Percentiles rank a stretch among this genome's conserved stretches.
phyloP scores from a whole-genome alignment of 2,797 vertebrate genomes.

The Chaetodon trifasciatus region DNA sequence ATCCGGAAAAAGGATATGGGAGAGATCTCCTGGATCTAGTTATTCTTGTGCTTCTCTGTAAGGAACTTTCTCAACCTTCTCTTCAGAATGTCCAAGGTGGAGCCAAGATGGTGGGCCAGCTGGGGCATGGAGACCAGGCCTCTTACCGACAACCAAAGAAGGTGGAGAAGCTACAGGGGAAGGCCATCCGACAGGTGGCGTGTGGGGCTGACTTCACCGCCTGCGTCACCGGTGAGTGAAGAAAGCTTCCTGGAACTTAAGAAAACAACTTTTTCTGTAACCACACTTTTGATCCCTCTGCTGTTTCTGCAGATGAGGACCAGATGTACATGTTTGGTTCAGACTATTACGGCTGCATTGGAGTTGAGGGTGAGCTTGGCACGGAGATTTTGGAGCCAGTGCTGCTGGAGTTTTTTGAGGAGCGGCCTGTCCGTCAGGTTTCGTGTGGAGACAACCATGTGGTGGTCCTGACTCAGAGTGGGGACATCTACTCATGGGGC shows the following conservation, averaged over 20 bases:
- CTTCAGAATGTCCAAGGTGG: conserved; percentile 96
- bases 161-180: conserved; percentile 95
- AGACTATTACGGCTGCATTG: conserved; percentile 98
- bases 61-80: conserved; percentile 12
- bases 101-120: conserved; percentile 95
- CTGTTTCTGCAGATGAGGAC: conserved; percentile 90
- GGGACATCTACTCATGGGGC: conserved; percentile 96
- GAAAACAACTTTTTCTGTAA: accelerated
- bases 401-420: conserved; percentile 93
- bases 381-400: conserved; percentile 92
- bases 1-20: background rate
- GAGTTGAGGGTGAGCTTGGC: conserved; percentile 88
- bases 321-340: conserved; percentile 98
- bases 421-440: conserved; percentile 92
- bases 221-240: conserved; percentile 92
- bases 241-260: background rate
- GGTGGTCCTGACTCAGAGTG: conserved; percentile 91
- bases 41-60: conserved; percentile 6
- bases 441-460: conserved; percentile 98
- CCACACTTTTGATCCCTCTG: background rate
- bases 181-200: conserved; percentile 94
- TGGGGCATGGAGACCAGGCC: conserved; percentile 97
- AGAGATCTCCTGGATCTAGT: background rate
- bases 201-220: conserved; percentile 98
- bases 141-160: conserved; percentile 96